Evolutionary conservation across 2,113 vertebrate genomes (phyloP).

Genomic region (Alethe castanea): DNA sequence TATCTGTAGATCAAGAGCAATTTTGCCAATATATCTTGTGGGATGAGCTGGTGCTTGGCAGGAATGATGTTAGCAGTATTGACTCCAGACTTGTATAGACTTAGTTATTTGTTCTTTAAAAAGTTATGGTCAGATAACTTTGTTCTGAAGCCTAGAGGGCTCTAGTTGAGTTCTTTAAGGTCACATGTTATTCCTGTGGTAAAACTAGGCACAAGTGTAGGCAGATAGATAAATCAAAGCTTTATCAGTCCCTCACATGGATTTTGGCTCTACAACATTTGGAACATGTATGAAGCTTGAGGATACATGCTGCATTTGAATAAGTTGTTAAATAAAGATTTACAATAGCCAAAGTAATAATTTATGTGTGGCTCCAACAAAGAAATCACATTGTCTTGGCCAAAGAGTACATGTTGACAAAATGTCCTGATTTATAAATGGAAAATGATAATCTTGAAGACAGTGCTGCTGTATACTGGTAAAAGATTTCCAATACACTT

Average conservation of each 20-base stretch:
- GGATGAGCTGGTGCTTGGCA: not conserved
- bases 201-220: not conserved
- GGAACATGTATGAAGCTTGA: not conserved
- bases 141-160: not conserved
- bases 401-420: not conserved
- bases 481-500: not conserved
- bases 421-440: constrained; percentile 9
- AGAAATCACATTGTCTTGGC: not conserved
- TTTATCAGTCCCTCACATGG: not conserved
- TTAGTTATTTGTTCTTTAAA: not conserved
- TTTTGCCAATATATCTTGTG: not conserved
- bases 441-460: not conserved
- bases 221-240: not conserved
- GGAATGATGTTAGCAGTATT: not conserved
- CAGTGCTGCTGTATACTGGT: not conserved
- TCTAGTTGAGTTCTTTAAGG: not conserved
- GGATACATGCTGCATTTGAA: constrained; percentile 1
- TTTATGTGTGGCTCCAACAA: not conserved
- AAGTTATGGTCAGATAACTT: not conserved
- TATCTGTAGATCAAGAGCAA: not conserved
- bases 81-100: not conserved
- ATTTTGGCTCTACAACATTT: not conserved
- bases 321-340: not conserved
- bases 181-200: not conserved
- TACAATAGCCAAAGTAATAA: not conserved